Base-by-base conservation (phyloP, 1,140 invertebrate genomes). In the Vanessa atalanta region DNA sequence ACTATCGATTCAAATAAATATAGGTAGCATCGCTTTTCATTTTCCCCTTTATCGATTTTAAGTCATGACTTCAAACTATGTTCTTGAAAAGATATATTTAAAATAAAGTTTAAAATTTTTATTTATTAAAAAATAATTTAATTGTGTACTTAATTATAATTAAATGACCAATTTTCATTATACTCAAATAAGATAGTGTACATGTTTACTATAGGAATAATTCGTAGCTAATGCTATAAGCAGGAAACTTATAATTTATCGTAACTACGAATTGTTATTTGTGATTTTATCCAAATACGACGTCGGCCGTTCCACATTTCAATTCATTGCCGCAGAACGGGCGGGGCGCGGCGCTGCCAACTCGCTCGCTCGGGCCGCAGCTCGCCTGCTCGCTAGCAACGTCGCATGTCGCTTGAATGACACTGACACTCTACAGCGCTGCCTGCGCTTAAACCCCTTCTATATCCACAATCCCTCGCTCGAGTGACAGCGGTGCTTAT, bases 321-420 rank as follows among this genome's bases (percentile, higher is more conserved):
- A 12, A 65, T 7, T 65, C 63, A 48, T 31, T 65, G 63, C 9
- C 63, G 16, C n/a, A 20, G 61, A 37, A 9, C 65, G 51, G 16
- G 50, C 51, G 65, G 15, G 63, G 43, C 47, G 61, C 61, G 70
- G 47, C 64, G 70, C 70, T 65, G 70, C 70, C 70, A 72, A 31
- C 66, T 72, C 63, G 70, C 70, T 50, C 12, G 70, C 55, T 6
- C 68, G 6, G 16, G 2, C 48, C n/a, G 13, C 48, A n/a, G 48
- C 11, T 15, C 48, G 48, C 48, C 11, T 14, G 48, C 48, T 50
- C 48, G 48, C 31, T 37, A 60, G 57, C 57, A 61, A 61, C 57
- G 13, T 61, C 31, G 57, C 31, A 61, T 61, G 26, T 37, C 53
- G 51, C 53, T 68, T 55, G 50, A 55, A 47, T 37, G 47, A 15